Evolutionary conservation across 2,797 vertebrate species (phyloP).

Genomic region (Gallinago nigripennis): DNA sequence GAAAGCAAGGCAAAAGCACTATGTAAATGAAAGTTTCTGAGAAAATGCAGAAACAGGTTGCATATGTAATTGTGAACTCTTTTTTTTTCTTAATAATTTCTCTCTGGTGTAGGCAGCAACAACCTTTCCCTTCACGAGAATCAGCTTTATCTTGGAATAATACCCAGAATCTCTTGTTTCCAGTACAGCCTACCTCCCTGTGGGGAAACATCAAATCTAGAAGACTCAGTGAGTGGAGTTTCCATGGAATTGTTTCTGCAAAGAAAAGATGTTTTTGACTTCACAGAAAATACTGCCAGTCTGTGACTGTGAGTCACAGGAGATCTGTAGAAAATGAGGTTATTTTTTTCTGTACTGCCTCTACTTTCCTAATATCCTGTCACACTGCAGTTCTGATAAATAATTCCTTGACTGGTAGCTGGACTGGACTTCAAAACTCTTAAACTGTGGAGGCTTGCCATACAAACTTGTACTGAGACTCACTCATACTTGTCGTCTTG

Average conservation of each 20-base stretch:
- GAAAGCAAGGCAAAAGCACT: constrained; percentile 14
- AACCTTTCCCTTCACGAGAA: background rate
- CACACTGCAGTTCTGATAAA: background rate
- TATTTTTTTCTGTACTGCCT: background rate
- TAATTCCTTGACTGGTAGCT: background rate
- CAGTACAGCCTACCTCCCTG: background rate
- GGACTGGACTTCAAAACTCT: background rate
- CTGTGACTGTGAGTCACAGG: constrained; percentile 18
- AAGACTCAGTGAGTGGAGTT: constrained; percentile 5
- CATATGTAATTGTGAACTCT: background rate
- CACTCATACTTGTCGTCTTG: background rate
- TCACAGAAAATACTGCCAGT: constrained; percentile 14
- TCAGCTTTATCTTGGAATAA: constrained; percentile 14
- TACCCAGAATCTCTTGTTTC: constrained; percentile 28
- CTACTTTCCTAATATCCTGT: constrained; percentile 2
- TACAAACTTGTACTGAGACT: background rate
- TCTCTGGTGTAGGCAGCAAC: constrained; percentile 7
- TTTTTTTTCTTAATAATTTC: background rate
- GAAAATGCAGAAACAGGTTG: constrained; percentile 11
- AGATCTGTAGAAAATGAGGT: background rate
- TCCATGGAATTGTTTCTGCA: constrained; percentile 30
- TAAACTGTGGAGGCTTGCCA: background rate
- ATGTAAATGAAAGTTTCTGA: constrained; percentile 10
- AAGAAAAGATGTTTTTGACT: constrained; percentile 31
- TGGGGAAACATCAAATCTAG: constrained; percentile 17